A percentile compares a stretch with the other conserved stretches of the same genome.
phyloP scores from a whole-genome alignment of 2,797 vertebrate genomes.

The Schizopygopsis malacanthus region DNA sequence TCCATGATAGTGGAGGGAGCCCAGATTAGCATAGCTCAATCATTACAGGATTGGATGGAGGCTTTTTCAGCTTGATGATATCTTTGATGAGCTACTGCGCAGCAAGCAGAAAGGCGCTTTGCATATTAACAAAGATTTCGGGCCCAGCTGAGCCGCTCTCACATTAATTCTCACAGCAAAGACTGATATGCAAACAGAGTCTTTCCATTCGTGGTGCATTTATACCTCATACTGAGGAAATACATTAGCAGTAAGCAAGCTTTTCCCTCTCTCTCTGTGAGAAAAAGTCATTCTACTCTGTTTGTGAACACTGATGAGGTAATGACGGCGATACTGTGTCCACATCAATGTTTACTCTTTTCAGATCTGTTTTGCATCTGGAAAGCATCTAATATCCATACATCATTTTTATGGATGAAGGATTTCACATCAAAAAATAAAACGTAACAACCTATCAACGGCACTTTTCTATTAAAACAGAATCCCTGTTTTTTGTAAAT shows the following conservation, averaged over 20 bases:
- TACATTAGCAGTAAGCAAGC: slow-evolving; percentile 49
- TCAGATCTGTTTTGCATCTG: slow-evolving; percentile 20
- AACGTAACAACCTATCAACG: not conserved
- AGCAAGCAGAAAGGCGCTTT: slow-evolving; percentile 34
- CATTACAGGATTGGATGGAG: slow-evolving; percentile 52
- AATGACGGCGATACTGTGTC: slow-evolving; percentile 10
- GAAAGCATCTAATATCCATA: slow-evolving; percentile 40
- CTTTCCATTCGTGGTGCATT: slow-evolving; percentile 40
- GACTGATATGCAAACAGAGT: slow-evolving; percentile 56
- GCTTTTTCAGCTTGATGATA: slow-evolving; percentile 52
- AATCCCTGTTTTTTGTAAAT: slow-evolving; percentile 4
- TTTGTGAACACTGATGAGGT: slow-evolving; percentile 39
- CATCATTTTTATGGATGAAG: slow-evolving; percentile 29
- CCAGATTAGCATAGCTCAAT: slow-evolving; percentile 58
- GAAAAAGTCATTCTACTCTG: slow-evolving; percentile 31
- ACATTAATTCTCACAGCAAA: slow-evolving; percentile 57
- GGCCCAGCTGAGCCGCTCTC: slow-evolving; percentile 56
- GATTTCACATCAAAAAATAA: slow-evolving; percentile 18
- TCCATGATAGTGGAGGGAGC: slow-evolving; percentile 49
- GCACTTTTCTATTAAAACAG: not conserved
- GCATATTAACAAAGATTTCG: slow-evolving; percentile 50
- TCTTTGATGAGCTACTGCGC: slow-evolving; percentile 58
- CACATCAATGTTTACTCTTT: slow-evolving; percentile 45
- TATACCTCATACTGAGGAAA: slow-evolving; percentile 21
- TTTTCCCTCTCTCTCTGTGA: slow-evolving; percentile 46